Percentiles rank a stretch among this genome's conserved stretches.
These are phyloP conservation scores for Tinea semifulvella DNA, from an alignment of 2,888 invertebrate species.

Conservation along the genomic window DNA sequence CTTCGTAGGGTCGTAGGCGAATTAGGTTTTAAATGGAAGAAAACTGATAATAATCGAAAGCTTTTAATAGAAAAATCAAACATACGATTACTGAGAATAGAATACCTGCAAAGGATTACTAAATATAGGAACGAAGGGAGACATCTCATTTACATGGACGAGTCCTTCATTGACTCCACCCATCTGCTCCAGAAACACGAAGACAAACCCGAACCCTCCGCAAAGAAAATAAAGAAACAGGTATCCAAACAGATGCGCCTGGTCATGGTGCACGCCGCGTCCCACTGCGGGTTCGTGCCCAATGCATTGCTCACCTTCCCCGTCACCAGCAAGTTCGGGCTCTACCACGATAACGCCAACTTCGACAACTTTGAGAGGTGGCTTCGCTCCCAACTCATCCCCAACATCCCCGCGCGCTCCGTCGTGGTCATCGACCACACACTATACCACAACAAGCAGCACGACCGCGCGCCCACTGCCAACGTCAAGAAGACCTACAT, in stretches of 20 bases:
- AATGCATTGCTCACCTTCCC: constrained; percentile 22
- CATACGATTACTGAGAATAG: constrained; percentile 22
- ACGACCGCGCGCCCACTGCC: constrained; percentile 20
- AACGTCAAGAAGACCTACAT: constrained; percentile 22
- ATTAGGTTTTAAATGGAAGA: constrained; percentile 23
- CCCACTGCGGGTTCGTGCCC: constrained; percentile 17
- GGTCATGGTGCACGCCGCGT: constrained; percentile 19
- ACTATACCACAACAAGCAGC: constrained; percentile 24
- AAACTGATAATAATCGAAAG: constrained; percentile 22
- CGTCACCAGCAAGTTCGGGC: constrained; percentile 22
- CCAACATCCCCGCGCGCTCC: constrained; percentile 24
- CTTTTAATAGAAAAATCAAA: constrained; percentile 21
- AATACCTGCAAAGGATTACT: constrained; percentile 21
- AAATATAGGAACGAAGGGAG: constrained; percentile 16
- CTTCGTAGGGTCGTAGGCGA: constrained; percentile 20
- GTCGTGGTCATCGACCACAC: constrained; percentile 25
- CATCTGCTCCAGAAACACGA: too few species aligned
- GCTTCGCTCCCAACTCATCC: constrained; percentile 24
- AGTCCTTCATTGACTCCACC: constrained; percentile 15
- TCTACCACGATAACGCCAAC: constrained; percentile 26
- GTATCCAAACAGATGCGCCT: constrained; percentile 23
- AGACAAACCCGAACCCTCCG: too few species aligned
- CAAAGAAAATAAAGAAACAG: too few species aligned
- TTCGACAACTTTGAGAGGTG: constrained; percentile 27
- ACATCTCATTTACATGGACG: constrained; percentile 19